These are phyloP conservation scores for Armadillidium nasatum DNA, from an alignment of 1,140 invertebrate species.

Conservation along the genomic window DNA sequence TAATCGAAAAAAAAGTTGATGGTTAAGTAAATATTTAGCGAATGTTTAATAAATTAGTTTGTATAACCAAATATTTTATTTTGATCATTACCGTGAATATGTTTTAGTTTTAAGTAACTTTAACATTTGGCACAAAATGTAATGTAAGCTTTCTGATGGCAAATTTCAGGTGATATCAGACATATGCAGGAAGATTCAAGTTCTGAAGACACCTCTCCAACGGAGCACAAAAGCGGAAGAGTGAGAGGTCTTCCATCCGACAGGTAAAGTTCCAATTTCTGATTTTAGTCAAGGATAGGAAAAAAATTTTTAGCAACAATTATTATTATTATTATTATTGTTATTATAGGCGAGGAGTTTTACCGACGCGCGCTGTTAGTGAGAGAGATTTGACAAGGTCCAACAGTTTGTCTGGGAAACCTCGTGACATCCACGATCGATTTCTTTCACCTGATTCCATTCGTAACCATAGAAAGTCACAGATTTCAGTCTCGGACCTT, in stretches of 20 bases:
- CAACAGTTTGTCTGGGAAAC: constrained; percentile 34
- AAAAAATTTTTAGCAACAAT: too few species aligned
- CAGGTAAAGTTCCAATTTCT: constrained; percentile 27
- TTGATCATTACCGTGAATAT: too few species aligned
- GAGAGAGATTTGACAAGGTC: constrained; percentile 51
- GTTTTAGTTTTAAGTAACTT: too few species aligned
- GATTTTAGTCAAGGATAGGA: too few species aligned
- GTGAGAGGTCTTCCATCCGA: constrained; percentile 41
- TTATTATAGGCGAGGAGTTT: constrained; percentile 28
- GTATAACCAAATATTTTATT: too few species aligned
- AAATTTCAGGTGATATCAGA: constrained; percentile 58
- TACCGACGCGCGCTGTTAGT: constrained; percentile 52
- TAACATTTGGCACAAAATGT: too few species aligned
- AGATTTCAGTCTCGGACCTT: constrained; percentile 34
- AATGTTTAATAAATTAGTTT: too few species aligned
- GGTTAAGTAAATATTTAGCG: too few species aligned
- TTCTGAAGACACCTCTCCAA: constrained; percentile 61
- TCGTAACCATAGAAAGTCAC: background rate
- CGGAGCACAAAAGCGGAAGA: constrained; percentile 54
- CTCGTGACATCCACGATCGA: constrained; percentile 18
- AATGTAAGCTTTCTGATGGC: too few species aligned
- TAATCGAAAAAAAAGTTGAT: too few species aligned
- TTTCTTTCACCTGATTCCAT: background rate
- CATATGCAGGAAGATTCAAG: constrained; percentile 69
- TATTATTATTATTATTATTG: too few species aligned